phyloP scores from a whole-genome alignment of 2,888 invertebrate genomes.

The Aleiodes leptofemur region DNA sequence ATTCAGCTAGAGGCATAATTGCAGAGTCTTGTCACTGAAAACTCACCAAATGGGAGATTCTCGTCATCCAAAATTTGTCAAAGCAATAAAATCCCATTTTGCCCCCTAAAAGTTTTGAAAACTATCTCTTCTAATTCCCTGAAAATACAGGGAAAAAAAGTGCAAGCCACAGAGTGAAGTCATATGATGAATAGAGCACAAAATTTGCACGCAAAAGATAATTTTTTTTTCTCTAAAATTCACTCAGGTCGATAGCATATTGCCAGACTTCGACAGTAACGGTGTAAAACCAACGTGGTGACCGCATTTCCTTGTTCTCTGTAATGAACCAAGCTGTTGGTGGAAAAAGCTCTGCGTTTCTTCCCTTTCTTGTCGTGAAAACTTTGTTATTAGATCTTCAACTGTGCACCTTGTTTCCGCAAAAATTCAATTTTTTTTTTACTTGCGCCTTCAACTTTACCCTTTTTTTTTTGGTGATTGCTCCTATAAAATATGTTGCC shows the following conservation, averaged over 20 bases:
- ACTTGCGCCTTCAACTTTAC: neutral
- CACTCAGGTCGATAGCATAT: conserved; percentile 26
- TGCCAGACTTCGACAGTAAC: conserved; percentile 27
- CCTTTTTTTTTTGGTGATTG: neutral
- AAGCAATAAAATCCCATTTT: conserved; percentile 6
- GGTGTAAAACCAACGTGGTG: conserved; percentile 38
- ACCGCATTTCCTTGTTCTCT: conserved; percentile 46
- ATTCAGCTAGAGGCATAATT: conserved; percentile 65
- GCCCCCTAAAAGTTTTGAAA: neutral
- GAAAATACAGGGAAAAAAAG: conserved; percentile 1
- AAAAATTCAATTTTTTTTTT: neutral
- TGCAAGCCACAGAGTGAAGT: neutral
- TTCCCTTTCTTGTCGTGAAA: conserved; percentile 47
- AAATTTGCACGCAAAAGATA: conserved; percentile 11
- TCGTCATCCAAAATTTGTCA: conserved; percentile 31
- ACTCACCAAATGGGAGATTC: conserved; percentile 54
- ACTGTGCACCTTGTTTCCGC: conserved; percentile 37
- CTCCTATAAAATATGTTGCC: too few relatives aligned
- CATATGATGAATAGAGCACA: neutral
- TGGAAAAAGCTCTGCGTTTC: conserved; percentile 46
- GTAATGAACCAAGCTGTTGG: conserved; percentile 51
- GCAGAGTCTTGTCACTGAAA: conserved; percentile 69
- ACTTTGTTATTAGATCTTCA: conserved; percentile 55
- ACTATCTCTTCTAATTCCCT: neutral
- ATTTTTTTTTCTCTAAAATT: conserved; percentile 20